These are phyloP conservation scores for Pedetes capensis DNA, from an alignment of 2,113 vertebrate genomes.

Conservation along the genomic window DNA sequence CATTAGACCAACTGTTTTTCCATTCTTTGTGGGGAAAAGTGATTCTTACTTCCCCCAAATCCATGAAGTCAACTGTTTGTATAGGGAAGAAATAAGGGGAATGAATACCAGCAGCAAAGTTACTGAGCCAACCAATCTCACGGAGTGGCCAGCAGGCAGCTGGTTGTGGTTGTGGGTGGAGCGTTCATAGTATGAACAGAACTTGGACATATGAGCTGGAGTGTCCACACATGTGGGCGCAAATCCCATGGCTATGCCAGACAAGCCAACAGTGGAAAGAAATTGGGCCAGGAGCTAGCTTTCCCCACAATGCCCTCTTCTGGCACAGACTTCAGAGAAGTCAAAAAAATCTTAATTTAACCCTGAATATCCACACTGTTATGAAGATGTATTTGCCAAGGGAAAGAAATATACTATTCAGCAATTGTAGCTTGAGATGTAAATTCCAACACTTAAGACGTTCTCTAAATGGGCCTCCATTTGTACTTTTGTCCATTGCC, in stretches of 20 bases:
- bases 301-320: neutral
- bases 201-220: neutral
- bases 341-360: neutral
- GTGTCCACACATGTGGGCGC: rapidly evolving
- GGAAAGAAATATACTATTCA: neutral
- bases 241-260: neutral
- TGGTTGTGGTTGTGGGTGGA: too few species aligned
- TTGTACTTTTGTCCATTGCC: neutral
- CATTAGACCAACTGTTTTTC: neutral
- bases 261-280: neutral
- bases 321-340: neutral
- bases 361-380: neutral
- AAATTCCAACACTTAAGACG: neutral
- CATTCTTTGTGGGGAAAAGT: neutral
- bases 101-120: neutral
- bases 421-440: neutral
- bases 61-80: neutral
- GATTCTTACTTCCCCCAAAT: neutral
- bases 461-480: rapidly evolving
- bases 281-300: too few species aligned
- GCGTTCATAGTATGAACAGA: neutral
- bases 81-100: neutral
- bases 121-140: neutral
- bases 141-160: neutral
- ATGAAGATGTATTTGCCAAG: neutral